These are phyloP conservation scores for Germaria angustata DNA, from an alignment of 2,888 invertebrate genomes.

Conservation along the genomic window DNA sequence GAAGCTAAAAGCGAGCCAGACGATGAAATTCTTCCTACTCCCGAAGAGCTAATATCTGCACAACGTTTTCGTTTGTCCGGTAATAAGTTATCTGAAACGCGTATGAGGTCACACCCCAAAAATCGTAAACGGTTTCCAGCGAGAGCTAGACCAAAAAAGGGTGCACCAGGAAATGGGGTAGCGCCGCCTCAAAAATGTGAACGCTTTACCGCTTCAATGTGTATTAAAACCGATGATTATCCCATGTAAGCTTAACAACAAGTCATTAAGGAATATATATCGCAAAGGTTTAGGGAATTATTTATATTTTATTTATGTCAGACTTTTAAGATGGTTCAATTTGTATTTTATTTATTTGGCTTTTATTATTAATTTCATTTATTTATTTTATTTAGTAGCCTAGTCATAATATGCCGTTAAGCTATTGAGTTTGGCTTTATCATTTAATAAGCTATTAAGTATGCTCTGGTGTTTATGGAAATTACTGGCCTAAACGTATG, in stretches of 20 bases:
- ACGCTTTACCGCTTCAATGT: slow-evolving; percentile 86
- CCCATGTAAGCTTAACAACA: slow-evolving; percentile 84
- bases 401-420: neutral
- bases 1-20: slow-evolving; percentile 37
- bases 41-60: slow-evolving; percentile 76
- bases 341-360: neutral
- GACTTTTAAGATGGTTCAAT: neutral
- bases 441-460: neutral
- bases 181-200: slow-evolving; percentile 81
- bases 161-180: slow-evolving; percentile 70
- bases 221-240: slow-evolving; percentile 87
- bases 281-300: slow-evolving; percentile 11
- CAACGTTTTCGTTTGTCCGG: slow-evolving; percentile 73
- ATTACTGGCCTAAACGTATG: neutral
- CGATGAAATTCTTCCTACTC: slow-evolving; percentile 76
- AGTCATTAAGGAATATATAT: neutral
- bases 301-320: slow-evolving; percentile 15
- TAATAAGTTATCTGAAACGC: slow-evolving; percentile 69
- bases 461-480: slow-evolving; percentile 21
- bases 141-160: slow-evolving; percentile 65
- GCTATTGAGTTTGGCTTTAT: slow-evolving; percentile 8
- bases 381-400: slow-evolving; percentile 10
- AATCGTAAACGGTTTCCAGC: slow-evolving; percentile 75
- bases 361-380: neutral
- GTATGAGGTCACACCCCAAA: slow-evolving; percentile 59